Percentiles rank a stretch among this genome's conserved stretches.
phyloP scores from a whole-genome alignment of 1,140 invertebrate species.

The Drosophila auraria region DNA sequence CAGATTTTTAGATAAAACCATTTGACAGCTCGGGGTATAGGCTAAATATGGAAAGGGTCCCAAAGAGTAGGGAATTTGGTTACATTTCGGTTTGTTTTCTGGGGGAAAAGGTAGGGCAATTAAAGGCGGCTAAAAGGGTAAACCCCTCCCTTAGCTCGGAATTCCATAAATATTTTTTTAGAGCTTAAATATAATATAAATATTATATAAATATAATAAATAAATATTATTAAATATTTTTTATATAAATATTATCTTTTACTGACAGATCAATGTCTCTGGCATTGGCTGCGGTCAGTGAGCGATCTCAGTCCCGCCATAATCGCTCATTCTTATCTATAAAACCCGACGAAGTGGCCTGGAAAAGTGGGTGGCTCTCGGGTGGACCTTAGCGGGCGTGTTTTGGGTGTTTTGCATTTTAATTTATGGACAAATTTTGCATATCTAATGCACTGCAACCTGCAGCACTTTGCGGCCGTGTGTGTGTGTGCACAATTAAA shows the following conservation, averaged over 20 bases:
- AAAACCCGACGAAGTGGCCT: neutral
- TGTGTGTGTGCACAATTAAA: slow-evolving; percentile 71
- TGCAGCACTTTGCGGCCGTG: slow-evolving; percentile 46
- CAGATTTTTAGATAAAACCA: slow-evolving; percentile 5
- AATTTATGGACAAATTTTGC: slow-evolving; percentile 73
- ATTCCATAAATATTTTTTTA: neutral
- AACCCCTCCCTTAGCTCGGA: no score
- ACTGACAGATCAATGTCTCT: neutral
- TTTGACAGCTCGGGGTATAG: no score
- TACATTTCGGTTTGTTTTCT: no score
- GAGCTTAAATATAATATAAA: neutral
- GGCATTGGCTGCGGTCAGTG: slow-evolving; percentile 7
- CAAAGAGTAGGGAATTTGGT: neutral
- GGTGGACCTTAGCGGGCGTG: slow-evolving; percentile 10
- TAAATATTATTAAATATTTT: neutral
- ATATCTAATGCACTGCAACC: slow-evolving; percentile 65
- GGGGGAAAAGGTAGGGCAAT: no score
- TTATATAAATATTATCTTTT: neutral
- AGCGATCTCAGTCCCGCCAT: neutral
- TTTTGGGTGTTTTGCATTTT: slow-evolving; percentile 37
- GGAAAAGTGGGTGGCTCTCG: neutral
- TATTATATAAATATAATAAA: no score
- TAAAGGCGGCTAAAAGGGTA: no score
- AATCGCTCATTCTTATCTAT: slow-evolving; percentile 10
- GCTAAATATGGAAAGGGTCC: neutral